These are phyloP conservation scores for Acleris literana DNA, from an alignment of 2,888 invertebrate species.

Conservation along the genomic window DNA sequence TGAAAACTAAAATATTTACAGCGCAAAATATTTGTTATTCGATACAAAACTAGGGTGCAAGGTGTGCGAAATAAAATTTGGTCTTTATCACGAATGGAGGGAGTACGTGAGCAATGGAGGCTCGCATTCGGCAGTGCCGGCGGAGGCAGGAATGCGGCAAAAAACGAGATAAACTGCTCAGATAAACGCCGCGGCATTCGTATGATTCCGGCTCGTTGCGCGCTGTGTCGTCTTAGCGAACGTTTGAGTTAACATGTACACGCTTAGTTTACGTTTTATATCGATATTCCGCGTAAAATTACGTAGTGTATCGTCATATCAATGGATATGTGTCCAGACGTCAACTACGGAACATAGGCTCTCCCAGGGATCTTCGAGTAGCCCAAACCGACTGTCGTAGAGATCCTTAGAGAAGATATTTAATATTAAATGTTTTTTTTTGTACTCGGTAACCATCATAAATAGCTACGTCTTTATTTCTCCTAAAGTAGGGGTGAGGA, in stretches of 20 bases:
- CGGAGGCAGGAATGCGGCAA: constrained; percentile 37
- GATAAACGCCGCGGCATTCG: constrained; percentile 42
- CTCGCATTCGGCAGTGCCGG: constrained; percentile 36
- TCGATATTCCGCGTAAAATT: no score
- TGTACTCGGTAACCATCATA: no score
- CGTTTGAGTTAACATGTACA: not conserved
- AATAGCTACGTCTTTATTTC: no score
- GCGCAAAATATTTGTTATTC: constrained; percentile 6
- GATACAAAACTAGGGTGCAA: constrained; percentile 19
- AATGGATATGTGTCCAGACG: no score
- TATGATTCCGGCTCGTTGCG: constrained; percentile 41
- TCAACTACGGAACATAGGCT: no score
- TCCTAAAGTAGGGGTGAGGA: no score
- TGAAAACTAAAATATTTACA: not conserved
- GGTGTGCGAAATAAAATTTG: constrained; percentile 31
- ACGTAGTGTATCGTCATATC: no score
- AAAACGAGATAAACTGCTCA: constrained; percentile 44
- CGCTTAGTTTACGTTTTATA: no score
- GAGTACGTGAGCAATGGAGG: constrained; percentile 39
- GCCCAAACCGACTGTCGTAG: no score
- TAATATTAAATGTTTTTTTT: no score
- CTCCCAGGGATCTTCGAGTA: no score
- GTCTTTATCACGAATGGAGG: constrained; percentile 41
- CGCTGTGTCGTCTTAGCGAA: constrained; percentile 37
- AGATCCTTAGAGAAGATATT: no score